These are phyloP conservation scores for Diplogasteroides magnus DNA, from an alignment of 1,140 invertebrate genomes.

Conservation along the genomic window DNA sequence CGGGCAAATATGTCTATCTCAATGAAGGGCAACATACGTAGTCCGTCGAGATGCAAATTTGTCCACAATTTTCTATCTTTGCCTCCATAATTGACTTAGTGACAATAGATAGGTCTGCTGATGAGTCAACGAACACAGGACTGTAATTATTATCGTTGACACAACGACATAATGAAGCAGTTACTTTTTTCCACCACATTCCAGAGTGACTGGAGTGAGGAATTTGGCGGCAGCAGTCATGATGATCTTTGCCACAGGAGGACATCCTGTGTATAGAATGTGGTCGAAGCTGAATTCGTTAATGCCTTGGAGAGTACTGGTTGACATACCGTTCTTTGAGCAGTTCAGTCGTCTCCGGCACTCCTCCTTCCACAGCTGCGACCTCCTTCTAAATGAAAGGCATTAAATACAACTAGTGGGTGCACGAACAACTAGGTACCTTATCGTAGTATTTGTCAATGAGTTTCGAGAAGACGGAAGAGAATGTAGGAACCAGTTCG, in stretches of 20 bases:
- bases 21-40: constrained; percentile 75
- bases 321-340: no score
- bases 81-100: constrained; percentile 81
- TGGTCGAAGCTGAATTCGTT: constrained; percentile 82
- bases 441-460: no score
- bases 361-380: no score
- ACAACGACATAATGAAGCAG: constrained; percentile 1
- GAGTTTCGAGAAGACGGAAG: no score
- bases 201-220: constrained; percentile 88
- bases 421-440: no score
- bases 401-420: no score
- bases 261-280: no score
- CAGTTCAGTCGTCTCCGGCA: no score
- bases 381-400: no score
- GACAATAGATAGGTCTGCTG: constrained; percentile 55
- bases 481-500: no score
- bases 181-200: constrained; percentile 81
- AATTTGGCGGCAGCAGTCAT: constrained; percentile 79
- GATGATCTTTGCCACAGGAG: no score
- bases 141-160: constrained; percentile 35
- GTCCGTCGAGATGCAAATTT: constrained; percentile 96
- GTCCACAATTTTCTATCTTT: constrained; percentile 85
- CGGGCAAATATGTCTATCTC: background rate
- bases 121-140: constrained; percentile 50
- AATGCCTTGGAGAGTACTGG: no score